These are phyloP conservation scores for Anhinga rufa DNA, from an alignment of 2,113 vertebrate genomes.

Conservation along the genomic window DNA sequence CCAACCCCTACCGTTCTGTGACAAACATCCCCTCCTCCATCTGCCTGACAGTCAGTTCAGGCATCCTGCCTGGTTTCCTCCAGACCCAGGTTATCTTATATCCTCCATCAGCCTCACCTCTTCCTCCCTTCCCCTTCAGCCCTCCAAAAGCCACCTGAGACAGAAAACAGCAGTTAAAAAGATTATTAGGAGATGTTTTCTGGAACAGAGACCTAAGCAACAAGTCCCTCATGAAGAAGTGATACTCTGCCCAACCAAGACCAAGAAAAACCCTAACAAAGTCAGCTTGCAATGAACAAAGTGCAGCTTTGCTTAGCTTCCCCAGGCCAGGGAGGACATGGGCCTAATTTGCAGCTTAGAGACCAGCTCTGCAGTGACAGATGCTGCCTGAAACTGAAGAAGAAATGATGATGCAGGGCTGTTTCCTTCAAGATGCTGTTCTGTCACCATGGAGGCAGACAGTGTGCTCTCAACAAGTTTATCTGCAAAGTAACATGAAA, in stretches of 20 bases:
- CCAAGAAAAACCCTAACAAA: not conserved
- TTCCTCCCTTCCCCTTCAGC: not conserved
- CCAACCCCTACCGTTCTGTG: no score
- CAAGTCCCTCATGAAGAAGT: not conserved
- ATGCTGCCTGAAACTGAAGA: not conserved
- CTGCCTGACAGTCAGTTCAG: not conserved
- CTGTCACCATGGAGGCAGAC: conserved; percentile 56
- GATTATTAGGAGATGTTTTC: not conserved
- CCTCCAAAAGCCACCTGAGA: not conserved
- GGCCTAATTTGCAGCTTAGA: not conserved
- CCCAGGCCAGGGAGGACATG: not conserved
- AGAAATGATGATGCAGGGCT: not conserved
- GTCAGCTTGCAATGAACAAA: not conserved
- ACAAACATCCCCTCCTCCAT: not conserved
- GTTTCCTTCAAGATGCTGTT: not conserved
- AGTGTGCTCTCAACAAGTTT: conserved; percentile 12
- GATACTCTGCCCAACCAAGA: not conserved
- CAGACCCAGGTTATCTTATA: not conserved
- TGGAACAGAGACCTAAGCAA: not conserved
- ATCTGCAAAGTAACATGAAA: conserved; percentile 66
- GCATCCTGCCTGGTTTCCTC: not conserved
- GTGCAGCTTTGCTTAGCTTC: not conserved
- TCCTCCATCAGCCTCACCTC: not conserved
- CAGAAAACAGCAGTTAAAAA: not conserved
- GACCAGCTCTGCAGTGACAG: not conserved